Evolutionary conservation across 2,113 vertebrate species (phyloP), one percentile per base, ranked within the genome.

Genomic region (Eudorcas thomsonii): DNA sequence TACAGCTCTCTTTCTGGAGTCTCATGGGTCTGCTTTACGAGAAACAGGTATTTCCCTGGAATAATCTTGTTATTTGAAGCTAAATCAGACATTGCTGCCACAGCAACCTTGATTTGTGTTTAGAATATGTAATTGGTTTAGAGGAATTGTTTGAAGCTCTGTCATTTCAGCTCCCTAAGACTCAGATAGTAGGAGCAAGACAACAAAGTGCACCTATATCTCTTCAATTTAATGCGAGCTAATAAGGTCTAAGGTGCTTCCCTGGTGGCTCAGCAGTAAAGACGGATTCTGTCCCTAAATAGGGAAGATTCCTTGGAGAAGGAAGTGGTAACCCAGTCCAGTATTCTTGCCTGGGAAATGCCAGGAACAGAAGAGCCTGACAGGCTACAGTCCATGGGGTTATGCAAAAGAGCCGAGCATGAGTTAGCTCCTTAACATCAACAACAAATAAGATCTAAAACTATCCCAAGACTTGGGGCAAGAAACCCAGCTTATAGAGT

Each of bases 21-120:
- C 2, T 1, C n/a, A 7, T 64, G 26, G 25, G 2, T 54, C 81
- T 57, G 1, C 45, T 77, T 80, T 25, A 33, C 1, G 26, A 3
- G 30, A 48, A 19, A 85, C 14, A 52, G 19, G 3, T 7, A 54
- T 50, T 92, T 94, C 50, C 45, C 59, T 62, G 36, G 25, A 8
- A 43, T 50, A 89, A 74, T 77, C 33, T 94, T 74, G 23, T 54
- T 82, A 48, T 84, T 62, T 94, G 48, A 96, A 92, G 28, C 4
- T 77, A 88, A 91, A n/a, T 30, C 48, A 67, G 39, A 62, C 26
- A 45, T 59, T 48, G n/a, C 36, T 93, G 28, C 52, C 52, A 45
- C 1, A 82, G 16, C 10, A 80, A 30, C 4, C 30, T 81, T 81
- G 8, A 82, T 91, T 67, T 78, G 33, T 43, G 30, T 83, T 87